Evolutionary conservation across 2,797 vertebrate species (phyloP).

Genomic region (Echiichthys vipera): DNA sequence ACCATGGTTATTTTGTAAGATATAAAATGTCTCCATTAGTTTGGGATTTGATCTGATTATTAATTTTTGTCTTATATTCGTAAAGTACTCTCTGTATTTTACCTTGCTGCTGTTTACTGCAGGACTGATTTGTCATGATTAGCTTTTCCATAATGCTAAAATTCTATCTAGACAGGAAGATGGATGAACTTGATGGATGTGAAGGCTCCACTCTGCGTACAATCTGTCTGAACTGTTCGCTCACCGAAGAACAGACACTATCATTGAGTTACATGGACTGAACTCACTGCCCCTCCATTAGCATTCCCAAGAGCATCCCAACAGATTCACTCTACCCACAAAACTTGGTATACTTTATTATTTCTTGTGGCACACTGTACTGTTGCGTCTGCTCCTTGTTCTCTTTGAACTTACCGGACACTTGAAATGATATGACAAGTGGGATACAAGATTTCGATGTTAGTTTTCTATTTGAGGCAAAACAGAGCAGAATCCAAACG

Average conservation of each 20-base stretch:
- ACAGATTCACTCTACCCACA: constrained; percentile 22
- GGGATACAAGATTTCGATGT: constrained; percentile 12
- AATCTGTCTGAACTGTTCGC: constrained; percentile 23
- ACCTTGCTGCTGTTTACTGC: background rate
- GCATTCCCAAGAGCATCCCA: constrained; percentile 36
- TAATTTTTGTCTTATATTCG: background rate
- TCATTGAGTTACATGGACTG: constrained; percentile 38
- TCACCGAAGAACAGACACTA: constrained; percentile 14
- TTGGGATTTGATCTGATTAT: constrained; percentile 9
- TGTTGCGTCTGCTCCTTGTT: background rate
- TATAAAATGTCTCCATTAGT: constrained; percentile 4
- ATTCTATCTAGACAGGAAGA: constrained; percentile 29
- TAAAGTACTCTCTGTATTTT: background rate
- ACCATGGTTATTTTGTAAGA: background rate
- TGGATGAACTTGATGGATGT: constrained; percentile 33
- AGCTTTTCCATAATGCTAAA: constrained; percentile 17
- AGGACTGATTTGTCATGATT: constrained; percentile 9
- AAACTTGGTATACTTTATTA: background rate
- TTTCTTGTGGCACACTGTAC: constrained; percentile 1
- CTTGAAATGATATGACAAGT: background rate
- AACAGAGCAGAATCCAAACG: constrained; percentile 31
- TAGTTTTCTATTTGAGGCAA: constrained; percentile 26
- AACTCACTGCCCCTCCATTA: constrained; percentile 45
- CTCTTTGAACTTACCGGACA: constrained; percentile 21
- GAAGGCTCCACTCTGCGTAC: constrained; percentile 1